These are phyloP conservation scores for Poeciliopsis infans DNA, from an alignment of 2,797 vertebrate genomes.

Conservation along the genomic window DNA sequence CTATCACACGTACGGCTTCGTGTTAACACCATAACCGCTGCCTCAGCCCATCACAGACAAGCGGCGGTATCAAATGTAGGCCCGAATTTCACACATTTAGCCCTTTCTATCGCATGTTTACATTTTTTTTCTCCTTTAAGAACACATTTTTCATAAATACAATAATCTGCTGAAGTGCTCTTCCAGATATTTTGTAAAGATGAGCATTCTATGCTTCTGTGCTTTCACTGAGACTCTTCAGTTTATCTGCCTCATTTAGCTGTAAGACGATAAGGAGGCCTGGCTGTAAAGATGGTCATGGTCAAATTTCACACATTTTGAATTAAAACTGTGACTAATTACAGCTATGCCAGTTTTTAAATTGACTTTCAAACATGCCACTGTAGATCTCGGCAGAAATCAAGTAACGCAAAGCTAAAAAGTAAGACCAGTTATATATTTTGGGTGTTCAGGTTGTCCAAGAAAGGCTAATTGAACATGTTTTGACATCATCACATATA, in stretches of 20 bases:
- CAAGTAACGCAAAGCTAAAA: neutral
- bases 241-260: neutral
- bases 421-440: neutral
- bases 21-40: slow-evolving; percentile 74
- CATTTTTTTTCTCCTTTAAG: neutral
- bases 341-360: neutral
- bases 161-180: neutral
- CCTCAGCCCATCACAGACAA: slow-evolving; percentile 63
- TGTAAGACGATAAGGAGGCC: neutral
- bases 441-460: neutral
- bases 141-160: neutral
- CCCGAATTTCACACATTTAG: slow-evolving; percentile 51
- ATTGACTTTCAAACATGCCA: neutral
- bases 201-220: neutral
- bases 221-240: neutral
- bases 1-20: slow-evolving; percentile 75
- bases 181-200: neutral
- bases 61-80: slow-evolving; percentile 56
- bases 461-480: neutral
- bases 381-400: neutral
- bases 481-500: neutral
- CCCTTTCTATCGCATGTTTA: slow-evolving; percentile 21
- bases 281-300: neutral
- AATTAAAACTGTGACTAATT: neutral
- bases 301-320: neutral